Evolutionary conservation across 2,888 invertebrate species (phyloP).

Genomic region (Hydriomena furcata): DNA sequence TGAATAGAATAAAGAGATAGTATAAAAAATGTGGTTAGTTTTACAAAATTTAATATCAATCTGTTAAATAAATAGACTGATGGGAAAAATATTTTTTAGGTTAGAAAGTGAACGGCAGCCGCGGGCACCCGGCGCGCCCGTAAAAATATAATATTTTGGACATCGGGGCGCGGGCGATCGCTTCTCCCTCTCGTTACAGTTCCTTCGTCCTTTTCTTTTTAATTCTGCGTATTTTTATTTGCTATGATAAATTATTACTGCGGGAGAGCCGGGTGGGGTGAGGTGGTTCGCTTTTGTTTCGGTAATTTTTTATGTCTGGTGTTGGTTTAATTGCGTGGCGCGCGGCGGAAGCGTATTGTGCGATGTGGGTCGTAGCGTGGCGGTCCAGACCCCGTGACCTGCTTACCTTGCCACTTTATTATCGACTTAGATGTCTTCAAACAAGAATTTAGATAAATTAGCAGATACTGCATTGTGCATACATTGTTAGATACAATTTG

Average conservation of each 20-base stretch:
- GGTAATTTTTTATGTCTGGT: conserved; percentile 82
- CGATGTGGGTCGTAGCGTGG: conserved; percentile 69
- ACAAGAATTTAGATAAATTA: not conserved
- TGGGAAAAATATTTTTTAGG: conserved; percentile 46
- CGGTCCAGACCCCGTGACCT: conserved; percentile 59
- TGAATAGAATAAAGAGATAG: too few species aligned
- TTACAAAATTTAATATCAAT: conserved; percentile 31
- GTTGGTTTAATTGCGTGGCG: conserved; percentile 79
- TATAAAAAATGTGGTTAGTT: too few species aligned
- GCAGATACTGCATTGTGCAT: too few species aligned
- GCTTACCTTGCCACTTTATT: conserved; percentile 58
- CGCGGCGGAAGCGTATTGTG: conserved; percentile 76
- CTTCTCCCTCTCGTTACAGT: conserved; percentile 68
- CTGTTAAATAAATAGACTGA: conserved; percentile 13
- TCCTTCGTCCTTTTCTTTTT: conserved; percentile 80
- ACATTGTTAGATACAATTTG: too few species aligned
- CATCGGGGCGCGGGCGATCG: conserved; percentile 59
- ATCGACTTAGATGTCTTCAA: conserved; percentile 31
- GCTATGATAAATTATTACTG: conserved; percentile 82
- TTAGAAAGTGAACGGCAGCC: conserved; percentile 39
- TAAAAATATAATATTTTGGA: conserved; percentile 70
- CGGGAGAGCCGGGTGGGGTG: conserved; percentile 50
- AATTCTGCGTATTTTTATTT: conserved; percentile 82
- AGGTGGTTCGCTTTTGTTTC: conserved; percentile 73
- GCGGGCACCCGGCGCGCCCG: conserved; percentile 43